Conservation (phyloP, 2,888 invertebrate species). For the Athalia cordata region DNA sequence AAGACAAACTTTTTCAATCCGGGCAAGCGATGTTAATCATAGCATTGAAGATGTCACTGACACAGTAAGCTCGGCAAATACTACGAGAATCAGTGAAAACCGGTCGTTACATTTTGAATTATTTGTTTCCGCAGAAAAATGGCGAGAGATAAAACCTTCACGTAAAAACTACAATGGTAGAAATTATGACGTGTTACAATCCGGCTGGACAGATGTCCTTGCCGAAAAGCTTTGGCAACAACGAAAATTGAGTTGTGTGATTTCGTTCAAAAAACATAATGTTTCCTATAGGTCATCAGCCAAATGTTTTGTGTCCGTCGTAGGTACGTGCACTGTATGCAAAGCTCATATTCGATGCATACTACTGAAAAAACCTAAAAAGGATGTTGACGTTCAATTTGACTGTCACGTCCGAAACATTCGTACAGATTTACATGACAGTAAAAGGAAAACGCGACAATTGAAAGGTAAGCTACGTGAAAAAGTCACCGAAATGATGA, state of each 20-base stretch:
- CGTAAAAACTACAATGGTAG: conserved; percentile 45
- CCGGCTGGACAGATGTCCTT: conserved; percentile 46
- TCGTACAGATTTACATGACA: background rate
- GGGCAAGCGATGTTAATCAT: background rate
- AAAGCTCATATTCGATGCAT: conserved; percentile 11
- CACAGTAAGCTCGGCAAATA: background rate
- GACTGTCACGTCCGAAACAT: conserved; percentile 32
- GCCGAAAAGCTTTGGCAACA: conserved; percentile 47
- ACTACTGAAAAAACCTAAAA: conserved; percentile 37
- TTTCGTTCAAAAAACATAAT: conserved; percentile 45
- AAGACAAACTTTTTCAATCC: background rate
- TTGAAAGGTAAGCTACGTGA: conserved; percentile 37
- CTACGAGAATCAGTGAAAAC: background rate
- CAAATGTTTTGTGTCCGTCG: conserved; percentile 19
- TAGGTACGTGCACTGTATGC: conserved; percentile 41
- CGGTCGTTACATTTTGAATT: conserved; percentile 16
- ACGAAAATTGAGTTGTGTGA: conserved; percentile 45
- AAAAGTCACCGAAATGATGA: conserved; percentile 34
- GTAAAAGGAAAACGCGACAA: conserved; percentile 40
- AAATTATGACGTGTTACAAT: conserved; percentile 43
- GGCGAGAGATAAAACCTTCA: conserved; percentile 26
- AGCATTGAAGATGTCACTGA: too few species aligned
- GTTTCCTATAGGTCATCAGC: conserved; percentile 30
- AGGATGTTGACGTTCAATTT: conserved; percentile 38
- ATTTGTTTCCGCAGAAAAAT: conserved; percentile 47